Base-by-base conservation (phyloP, 1,140 invertebrate species). In the Mya arenaria region DNA sequence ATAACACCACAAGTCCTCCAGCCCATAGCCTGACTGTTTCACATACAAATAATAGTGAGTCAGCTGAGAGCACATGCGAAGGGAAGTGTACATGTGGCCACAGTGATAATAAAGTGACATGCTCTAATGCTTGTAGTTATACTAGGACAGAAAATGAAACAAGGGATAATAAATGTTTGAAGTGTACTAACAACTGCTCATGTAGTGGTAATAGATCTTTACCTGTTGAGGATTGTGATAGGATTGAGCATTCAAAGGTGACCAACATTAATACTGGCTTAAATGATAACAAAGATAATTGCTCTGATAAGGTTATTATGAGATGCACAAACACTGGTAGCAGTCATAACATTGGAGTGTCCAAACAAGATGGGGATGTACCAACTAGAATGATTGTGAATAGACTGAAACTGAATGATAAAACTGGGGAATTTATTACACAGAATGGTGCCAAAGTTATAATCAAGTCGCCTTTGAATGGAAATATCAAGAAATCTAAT, bases 361-460 rank as follows among this genome's bases (percentile, higher is more conserved):
- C n/a, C n/a, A n/a, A n/a, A n/a, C n/a, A n/a, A n/a, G n/a, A n/a
- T n/a, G n/a, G n/a, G n/a, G n/a, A n/a, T n/a, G n/a, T n/a, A n/a
- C 36, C 28, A 10, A 32, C 17, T 6, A 23, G 13, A 32, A 23
- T 17, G 13, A 19, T 0, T 36, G 72, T 62, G 4, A 58, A 75
- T 48, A 34, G 23, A 25, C 23, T 78, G 6, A 44, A 68, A 5
- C 68, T 66, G 30, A 52, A 68, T 68, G 75, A 78, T 62, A 41
- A 65, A 5, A 78, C 75, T 25, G 62, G 62, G 0, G 63, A 68
- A 68, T 78, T 78, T 39, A 66, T 68, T 56, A 28, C 39, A n/a
- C 62, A 63, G 17, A 15, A 36, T 23, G 71, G 71, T 36, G 19
- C 23, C 17, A 72, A 34, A n/a, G 28, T 71, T 17, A 30, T 62